Evolutionary conservation across 2,797 vertebrate genomes (phyloP).

Genomic region (Eurystomus glaucurus): DNA sequence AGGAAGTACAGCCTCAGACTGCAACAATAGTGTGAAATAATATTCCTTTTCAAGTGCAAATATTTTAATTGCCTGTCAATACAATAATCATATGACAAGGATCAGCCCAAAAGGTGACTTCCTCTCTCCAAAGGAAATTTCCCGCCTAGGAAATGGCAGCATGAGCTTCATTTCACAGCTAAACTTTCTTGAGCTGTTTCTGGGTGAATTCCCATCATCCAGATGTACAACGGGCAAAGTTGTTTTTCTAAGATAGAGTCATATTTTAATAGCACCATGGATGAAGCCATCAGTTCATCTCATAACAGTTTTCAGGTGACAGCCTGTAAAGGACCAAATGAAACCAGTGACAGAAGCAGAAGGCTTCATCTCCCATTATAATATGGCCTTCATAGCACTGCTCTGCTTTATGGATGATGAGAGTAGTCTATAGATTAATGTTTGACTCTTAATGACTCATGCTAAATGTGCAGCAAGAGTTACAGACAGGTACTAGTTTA

Average conservation of each 20-base stretch:
- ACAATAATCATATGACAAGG: accelerated
- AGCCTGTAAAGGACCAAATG: not conserved
- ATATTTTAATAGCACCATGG: not conserved
- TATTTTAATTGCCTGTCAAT: not conserved
- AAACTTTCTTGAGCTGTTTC: not conserved
- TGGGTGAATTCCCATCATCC: not conserved
- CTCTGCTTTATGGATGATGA: not conserved
- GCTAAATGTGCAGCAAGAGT: not conserved
- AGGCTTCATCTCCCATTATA: not conserved
- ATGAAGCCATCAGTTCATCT: not conserved
- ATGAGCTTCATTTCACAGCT: not conserved
- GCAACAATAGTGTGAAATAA: not conserved
- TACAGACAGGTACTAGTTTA: not conserved
- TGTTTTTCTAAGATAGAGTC: not conserved
- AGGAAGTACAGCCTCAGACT: not conserved
- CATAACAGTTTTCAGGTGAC: not conserved
- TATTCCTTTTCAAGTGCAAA: not conserved
- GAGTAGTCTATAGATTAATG: not conserved
- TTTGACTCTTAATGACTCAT: not conserved
- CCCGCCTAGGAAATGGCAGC: not conserved
- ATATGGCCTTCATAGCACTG: accelerated
- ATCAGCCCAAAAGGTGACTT: not conserved
- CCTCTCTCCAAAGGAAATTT: not conserved
- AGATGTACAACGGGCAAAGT: not conserved
- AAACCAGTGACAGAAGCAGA: not conserved